Conservation (phyloP, 2,797 vertebrate genomes). For the Ctenochaetus hawaiiensis region DNA sequence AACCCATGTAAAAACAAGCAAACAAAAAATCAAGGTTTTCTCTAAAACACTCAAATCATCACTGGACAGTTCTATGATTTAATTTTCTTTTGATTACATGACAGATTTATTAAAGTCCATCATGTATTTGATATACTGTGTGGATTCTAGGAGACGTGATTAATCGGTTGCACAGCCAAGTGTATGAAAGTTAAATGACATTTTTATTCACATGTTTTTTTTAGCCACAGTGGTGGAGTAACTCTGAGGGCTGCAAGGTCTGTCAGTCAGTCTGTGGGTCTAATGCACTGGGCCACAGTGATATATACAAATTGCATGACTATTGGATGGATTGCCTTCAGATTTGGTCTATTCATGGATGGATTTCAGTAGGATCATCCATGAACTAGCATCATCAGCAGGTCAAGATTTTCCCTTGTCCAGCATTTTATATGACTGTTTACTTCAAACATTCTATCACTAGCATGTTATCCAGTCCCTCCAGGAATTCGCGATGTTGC, state of each 20-base stretch:
- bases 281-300: not conserved
- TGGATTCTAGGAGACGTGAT: conserved; percentile 45
- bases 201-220: conserved; percentile 28
- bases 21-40: conserved; percentile 14
- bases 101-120: conserved; percentile 56
- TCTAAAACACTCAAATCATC: conserved; percentile 36
- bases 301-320: not conserved
- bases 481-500: too few species aligned
- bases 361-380: not conserved
- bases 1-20: not conserved
- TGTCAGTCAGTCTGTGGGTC: conserved; percentile 3
- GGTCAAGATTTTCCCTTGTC: not conserved
- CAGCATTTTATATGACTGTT: not conserved
- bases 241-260: not conserved
- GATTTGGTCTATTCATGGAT: not conserved
- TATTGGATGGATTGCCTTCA: not conserved
- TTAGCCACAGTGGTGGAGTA: not conserved
- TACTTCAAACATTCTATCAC: not conserved
- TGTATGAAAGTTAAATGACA: conserved; percentile 49
- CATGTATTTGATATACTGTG: conserved; percentile 46
- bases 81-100: conserved; percentile 45
- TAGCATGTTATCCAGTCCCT: not conserved
- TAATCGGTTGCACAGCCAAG: conserved; percentile 46
- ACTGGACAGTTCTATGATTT: conserved; percentile 19
- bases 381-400: fast-evolving